Evolutionary conservation across 2,888 invertebrate genomes (phyloP).

Genomic region (Kryphioiulus occultus): DNA sequence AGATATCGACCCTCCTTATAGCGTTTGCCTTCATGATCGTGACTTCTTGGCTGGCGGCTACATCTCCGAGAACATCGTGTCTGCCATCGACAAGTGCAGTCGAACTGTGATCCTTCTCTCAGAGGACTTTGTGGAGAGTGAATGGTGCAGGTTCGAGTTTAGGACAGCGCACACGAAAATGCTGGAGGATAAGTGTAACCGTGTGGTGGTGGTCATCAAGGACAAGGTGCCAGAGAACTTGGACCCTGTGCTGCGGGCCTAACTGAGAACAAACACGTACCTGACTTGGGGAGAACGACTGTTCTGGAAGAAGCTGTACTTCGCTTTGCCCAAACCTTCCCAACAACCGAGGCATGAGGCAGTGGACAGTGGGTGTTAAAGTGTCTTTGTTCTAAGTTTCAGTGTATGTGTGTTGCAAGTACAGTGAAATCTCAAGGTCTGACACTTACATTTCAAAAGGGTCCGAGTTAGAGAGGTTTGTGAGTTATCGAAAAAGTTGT

Average conservation of each 20-base stretch:
- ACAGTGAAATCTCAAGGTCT: too few relatives aligned
- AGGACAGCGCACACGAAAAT: constrained; percentile 52
- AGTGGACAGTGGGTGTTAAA: too few relatives aligned
- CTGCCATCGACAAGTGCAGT: constrained; percentile 57
- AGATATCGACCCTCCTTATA: constrained; percentile 51
- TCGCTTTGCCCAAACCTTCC: constrained; percentile 55
- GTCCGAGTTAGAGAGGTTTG: too few relatives aligned
- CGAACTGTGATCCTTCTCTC: constrained; percentile 57
- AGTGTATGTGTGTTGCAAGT: too few relatives aligned
- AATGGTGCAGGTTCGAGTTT: constrained; percentile 58
- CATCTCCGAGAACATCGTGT: constrained; percentile 58
- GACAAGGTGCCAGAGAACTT: constrained; percentile 58
- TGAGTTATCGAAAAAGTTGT: too few relatives aligned
- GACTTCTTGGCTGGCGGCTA: constrained; percentile 58
- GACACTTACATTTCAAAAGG: too few relatives aligned
- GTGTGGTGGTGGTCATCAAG: constrained; percentile 59
- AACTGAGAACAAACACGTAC: constrained; percentile 57
- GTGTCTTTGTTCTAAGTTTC: too few relatives aligned
- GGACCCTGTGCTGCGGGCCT: constrained; percentile 56
- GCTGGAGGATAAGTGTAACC: constrained; percentile 56
- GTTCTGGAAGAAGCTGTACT: constrained; percentile 55
- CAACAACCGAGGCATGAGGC: too few relatives aligned
- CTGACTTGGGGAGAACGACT: constrained; percentile 55
- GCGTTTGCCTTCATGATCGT: constrained; percentile 58
- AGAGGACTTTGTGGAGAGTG: constrained; percentile 56